Evolutionary conservation across 2,797 vertebrate species (phyloP), one percentile per base, ranked within the genome.

Genomic region (Chlorospingus flavigularis): DNA sequence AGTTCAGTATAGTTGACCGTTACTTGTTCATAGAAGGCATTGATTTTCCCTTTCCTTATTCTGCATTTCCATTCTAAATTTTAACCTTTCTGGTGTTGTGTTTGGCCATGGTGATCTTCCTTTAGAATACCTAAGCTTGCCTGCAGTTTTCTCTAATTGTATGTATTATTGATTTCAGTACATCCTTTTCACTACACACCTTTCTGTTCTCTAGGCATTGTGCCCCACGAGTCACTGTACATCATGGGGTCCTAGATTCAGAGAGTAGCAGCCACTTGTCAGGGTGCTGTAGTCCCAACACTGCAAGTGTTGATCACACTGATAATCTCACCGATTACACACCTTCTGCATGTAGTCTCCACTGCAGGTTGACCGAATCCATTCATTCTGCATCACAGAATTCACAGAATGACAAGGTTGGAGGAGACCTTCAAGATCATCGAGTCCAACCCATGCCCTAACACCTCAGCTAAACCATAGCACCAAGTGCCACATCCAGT

Each of bases 341-440:
- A 26, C 7, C 15, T 80, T 51, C 63, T 58, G 8, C 4, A 2
- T 9, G 7, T 39, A 31, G 23, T 60, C 17, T 20, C 9, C 1
- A 1, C 18, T 50, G 16, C 24, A 23, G 4, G 11, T 19, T 13
- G 47, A 83, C 23, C 0, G 0, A 86, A 63, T 63, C 42, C 0
- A 0, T 26, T 82, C 19, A 14, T 30, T 43, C 11, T 60, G 57
- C 28, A 58, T 58, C 8, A 28, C 35, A 39, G 33, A 58, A 58
- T 26, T 37, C 25, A 58, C 57, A 18, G 35, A 39, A 39, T 7
- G 0, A 39, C 8, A 7, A 19, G 8, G 57, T 19, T 60, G 57
- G 35, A 19, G 23, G 35, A 39, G 17, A 28, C 25, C 12, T 60
- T 39, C 57, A 19, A 19, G 35, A 7, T 60, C 26, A 39, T 28